A percentile compares a stretch with the other conserved stretches of the same genome.
phyloP scores from a whole-genome alignment of 2,888 invertebrate genomes.

The Diplazon laetatorius region DNA sequence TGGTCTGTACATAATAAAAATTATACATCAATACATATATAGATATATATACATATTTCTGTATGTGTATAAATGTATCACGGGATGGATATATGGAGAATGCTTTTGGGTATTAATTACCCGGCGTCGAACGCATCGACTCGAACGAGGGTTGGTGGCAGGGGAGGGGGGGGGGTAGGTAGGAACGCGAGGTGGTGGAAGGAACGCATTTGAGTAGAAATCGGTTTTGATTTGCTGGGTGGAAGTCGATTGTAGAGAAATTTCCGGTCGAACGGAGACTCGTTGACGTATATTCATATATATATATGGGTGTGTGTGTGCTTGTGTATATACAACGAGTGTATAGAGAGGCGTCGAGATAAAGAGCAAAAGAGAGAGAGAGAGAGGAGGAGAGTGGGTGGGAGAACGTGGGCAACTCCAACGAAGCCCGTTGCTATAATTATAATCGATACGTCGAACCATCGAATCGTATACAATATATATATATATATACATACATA shows the following conservation, averaged over 20 bases:
- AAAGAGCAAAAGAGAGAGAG: not conserved
- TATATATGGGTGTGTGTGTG: no score
- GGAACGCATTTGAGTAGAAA: constrained; percentile 63
- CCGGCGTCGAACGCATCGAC: constrained; percentile 24
- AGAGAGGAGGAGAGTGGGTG: constrained; percentile 4
- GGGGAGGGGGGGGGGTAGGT: constrained; percentile 7
- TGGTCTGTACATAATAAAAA: not conserved
- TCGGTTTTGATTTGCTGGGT: constrained; percentile 63
- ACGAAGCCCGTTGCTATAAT: constrained; percentile 57
- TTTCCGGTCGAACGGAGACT: constrained; percentile 63
- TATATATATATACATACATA: no score
- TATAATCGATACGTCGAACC: constrained; percentile 64
- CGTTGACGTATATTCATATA: constrained; percentile 58
- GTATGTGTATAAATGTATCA: no score
- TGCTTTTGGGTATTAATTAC: constrained; percentile 58
- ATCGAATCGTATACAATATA: constrained; percentile 65
- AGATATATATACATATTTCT: no score
- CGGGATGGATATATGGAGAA: constrained; percentile 20
- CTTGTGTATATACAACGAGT: no score
- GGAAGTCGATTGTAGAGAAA: constrained; percentile 65
- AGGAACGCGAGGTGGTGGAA: constrained; percentile 27
- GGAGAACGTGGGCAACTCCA: constrained; percentile 44
- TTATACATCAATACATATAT: no score
- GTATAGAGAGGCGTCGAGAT: no score
- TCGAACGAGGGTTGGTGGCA: constrained; percentile 3